Evolutionary conservation across 2,888 invertebrate genomes (phyloP).

Genomic region (Andrena dorsata): DNA sequence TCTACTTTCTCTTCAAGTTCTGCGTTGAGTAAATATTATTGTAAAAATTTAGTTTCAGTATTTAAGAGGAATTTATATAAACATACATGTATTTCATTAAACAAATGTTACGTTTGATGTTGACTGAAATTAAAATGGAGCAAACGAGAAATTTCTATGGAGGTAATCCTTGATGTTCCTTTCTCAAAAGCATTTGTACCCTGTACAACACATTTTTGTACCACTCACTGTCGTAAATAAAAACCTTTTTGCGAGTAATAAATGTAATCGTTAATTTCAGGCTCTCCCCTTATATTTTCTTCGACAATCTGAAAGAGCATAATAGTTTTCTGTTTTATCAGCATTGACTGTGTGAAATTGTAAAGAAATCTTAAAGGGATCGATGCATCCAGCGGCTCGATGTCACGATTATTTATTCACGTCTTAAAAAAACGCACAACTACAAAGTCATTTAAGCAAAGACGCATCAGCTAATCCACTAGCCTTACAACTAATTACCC

Average conservation of each 20-base stretch:
- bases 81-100: background rate
- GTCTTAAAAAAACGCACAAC: constrained; percentile 52
- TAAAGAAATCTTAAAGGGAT: background rate
- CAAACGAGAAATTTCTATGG: background rate
- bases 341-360: too few species aligned
- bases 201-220: constrained; percentile 55
- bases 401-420: constrained; percentile 59
- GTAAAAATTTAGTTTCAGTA: background rate
- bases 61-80: constrained; percentile 6
- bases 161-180: constrained; percentile 32
- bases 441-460: constrained; percentile 52
- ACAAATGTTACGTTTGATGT: background rate
- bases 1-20: too few species aligned
- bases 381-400: background rate
- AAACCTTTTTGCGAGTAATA: constrained; percentile 43
- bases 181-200: constrained; percentile 42
- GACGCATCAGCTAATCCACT: constrained; percentile 37
- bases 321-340: too few species aligned
- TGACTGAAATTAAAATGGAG: background rate
- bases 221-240: constrained; percentile 57
- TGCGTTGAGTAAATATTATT: too few species aligned
- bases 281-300: background rate
- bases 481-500: constrained; percentile 37
- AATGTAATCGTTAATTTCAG: background rate
- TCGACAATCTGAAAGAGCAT: too few species aligned